A percentile compares a stretch with the other conserved stretches of the same genome.
Conservation (phyloP, 2,113 vertebrate genomes). For the Globicephala melas region DNA sequence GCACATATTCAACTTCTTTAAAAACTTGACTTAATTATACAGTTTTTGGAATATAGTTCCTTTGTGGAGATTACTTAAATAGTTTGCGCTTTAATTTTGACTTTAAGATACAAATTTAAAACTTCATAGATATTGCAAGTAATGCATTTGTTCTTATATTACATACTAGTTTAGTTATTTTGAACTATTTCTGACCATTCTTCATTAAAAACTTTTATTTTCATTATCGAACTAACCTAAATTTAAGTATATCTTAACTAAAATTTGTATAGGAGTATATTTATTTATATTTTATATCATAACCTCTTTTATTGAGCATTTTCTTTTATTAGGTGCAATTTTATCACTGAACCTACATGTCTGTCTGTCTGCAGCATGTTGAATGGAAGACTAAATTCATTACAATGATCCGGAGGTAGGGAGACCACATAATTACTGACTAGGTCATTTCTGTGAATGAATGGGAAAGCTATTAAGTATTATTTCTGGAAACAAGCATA, state of each 20-base stretch:
- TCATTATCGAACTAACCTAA: background rate
- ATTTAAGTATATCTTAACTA: background rate
- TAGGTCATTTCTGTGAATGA: slow-evolving; percentile 3
- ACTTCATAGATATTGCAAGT: background rate
- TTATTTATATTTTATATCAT: background rate
- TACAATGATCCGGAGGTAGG: background rate
- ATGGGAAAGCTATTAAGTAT: background rate
- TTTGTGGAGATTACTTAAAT: background rate
- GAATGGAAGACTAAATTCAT: background rate
- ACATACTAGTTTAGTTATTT: background rate
- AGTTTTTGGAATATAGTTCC: background rate
- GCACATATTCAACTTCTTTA: background rate
- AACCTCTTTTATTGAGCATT: background rate
- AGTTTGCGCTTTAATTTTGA: background rate
- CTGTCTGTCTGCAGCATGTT: background rate
- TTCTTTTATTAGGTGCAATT: background rate
- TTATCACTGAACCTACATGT: background rate
- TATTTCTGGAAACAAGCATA: background rate
- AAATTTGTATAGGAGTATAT: background rate
- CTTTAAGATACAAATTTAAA: background rate
- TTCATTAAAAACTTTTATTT: background rate
- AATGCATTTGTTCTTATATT: background rate
- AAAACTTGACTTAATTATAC: background rate
- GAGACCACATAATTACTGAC: background rate
- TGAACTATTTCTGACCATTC: background rate